phyloP scores from a whole-genome alignment of 2,797 vertebrate species.

The Gymnocypris eckloni region DNA sequence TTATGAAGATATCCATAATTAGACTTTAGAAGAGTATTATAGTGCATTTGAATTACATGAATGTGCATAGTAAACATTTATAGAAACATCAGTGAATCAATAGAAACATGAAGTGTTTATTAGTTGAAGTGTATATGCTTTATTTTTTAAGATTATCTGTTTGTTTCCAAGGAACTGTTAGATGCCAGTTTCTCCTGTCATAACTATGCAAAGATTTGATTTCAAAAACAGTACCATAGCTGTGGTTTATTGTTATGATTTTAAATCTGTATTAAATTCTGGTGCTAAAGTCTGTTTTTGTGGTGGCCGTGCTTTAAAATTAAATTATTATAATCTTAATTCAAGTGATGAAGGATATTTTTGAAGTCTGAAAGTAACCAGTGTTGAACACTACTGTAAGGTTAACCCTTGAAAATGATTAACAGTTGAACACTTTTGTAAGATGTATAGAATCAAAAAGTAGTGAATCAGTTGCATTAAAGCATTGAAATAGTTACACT shows the following conservation, averaged over 20 bases:
- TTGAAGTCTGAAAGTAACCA: background rate
- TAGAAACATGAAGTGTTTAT: background rate
- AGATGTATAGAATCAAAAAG: background rate
- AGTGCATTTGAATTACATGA: background rate
- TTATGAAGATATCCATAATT: background rate
- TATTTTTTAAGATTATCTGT: no score
- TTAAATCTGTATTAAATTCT: no score
- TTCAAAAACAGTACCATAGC: no score
- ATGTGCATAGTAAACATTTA: background rate
- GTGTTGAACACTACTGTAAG: background rate
- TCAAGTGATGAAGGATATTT: no score
- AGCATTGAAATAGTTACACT: background rate
- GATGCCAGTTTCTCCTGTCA: no score
- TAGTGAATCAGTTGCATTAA: background rate
- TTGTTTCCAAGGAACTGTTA: no score
- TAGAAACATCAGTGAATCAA: background rate
- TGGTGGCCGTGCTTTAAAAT: no score
- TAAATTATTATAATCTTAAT: no score
- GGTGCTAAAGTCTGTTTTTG: no score
- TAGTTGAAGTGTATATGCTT: no score
- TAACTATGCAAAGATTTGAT: no score
- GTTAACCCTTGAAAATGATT: background rate
- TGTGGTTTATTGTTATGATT: no score
- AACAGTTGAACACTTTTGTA: background rate
- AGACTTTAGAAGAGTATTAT: background rate